These are phyloP conservation scores for Halesus radiatus DNA, from an alignment of 1,140 invertebrate species.

Conservation along the genomic window DNA sequence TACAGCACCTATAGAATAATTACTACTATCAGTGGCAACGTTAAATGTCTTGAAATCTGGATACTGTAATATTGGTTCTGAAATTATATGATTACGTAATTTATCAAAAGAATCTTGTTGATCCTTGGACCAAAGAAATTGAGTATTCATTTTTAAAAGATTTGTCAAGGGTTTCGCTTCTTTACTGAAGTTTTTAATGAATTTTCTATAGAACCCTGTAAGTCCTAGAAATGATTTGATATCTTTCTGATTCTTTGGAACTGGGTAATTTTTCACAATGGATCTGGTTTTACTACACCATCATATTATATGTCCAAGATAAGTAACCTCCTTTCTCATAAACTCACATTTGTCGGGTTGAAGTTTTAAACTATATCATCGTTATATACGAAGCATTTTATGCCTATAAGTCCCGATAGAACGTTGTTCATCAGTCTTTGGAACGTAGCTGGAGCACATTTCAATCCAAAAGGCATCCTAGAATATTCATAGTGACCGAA, in stretches of 20 bases:
- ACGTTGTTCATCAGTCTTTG: no score
- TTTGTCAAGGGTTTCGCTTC: conserved; percentile 59
- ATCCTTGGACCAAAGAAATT: conserved; percentile 57
- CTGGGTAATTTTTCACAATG: no score
- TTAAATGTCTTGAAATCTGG: conserved; percentile 62
- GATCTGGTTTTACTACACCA: conserved; percentile 64
- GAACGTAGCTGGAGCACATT: no score
- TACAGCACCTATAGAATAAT: conserved; percentile 59
- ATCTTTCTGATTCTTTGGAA: no score
- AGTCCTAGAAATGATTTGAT: conserved; percentile 65
- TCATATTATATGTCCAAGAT: conserved; percentile 61
- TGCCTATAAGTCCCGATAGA: no score
- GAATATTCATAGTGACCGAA: no score
- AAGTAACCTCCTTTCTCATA: conserved; percentile 58
- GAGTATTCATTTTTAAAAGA: conserved; percentile 61
- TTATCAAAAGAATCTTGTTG: conserved; percentile 60
- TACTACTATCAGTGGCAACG: conserved; percentile 60
- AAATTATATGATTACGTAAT: conserved; percentile 53
- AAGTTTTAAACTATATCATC: conserved; percentile 63
- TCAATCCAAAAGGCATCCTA: no score
- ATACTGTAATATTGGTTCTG: conserved; percentile 57
- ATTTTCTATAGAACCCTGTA: conserved; percentile 64
- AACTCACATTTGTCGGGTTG: conserved; percentile 64
- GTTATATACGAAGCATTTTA: no score
- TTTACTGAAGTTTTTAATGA: conserved; percentile 60